Evolutionary conservation across 1,140 invertebrate genomes (phyloP).

Genomic region (Caenorhabditis remanei): DNA sequence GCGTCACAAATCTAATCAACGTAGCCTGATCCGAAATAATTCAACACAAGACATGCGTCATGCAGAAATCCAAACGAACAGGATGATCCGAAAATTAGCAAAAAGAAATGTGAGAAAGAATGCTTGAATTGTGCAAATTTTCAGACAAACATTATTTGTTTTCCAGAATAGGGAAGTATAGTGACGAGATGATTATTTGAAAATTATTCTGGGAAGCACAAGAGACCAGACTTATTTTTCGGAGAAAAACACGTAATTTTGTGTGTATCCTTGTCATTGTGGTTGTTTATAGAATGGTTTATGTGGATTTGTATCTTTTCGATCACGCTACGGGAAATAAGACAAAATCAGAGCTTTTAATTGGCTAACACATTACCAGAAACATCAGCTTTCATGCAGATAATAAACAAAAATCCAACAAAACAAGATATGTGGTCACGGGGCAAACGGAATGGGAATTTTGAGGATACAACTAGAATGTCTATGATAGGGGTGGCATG

Average conservation of each 20-base stretch:
- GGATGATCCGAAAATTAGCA: neutral
- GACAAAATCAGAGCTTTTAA: neutral
- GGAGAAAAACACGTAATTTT: neutral
- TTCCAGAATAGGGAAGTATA: neutral
- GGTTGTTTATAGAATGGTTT: neutral
- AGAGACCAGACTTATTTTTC: neutral
- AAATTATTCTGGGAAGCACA: neutral
- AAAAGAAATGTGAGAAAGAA: neutral
- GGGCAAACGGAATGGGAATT: neutral
- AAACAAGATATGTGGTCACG: neutral
- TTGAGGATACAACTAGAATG: neutral
- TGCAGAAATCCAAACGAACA: neutral
- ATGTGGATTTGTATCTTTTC: neutral
- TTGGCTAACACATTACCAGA: neutral
- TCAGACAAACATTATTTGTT: neutral
- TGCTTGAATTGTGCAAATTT: neutral
- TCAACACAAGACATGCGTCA: slow-evolving; percentile 15
- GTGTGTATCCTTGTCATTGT: neutral
- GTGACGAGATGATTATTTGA: neutral
- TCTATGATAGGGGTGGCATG: slow-evolving; percentile 13
- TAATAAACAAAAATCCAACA: slow-evolving; percentile 15
- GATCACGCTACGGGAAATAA: neutral
- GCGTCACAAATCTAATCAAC: neutral
- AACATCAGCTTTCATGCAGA: slow-evolving; percentile 5
- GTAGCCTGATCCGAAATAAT: slow-evolving; percentile 9